phyloP scores from a whole-genome alignment of 2,888 invertebrate species.

The Thymelicus sylvestris region DNA sequence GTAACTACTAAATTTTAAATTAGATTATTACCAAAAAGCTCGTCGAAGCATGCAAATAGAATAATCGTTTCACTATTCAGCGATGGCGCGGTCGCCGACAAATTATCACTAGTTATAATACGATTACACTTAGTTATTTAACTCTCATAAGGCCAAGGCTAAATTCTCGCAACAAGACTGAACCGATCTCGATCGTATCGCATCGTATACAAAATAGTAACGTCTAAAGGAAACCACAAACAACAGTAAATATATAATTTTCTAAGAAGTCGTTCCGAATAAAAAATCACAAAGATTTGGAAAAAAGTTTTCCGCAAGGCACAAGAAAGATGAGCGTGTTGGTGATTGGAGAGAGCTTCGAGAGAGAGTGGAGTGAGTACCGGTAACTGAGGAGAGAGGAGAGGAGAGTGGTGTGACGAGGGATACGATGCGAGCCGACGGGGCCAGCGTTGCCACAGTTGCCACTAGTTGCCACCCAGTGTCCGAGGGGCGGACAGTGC shows the following conservation, averaged over 20 bases:
- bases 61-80: constrained; percentile 79
- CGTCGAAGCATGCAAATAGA: constrained; percentile 85
- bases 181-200: constrained; percentile 70
- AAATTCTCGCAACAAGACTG: constrained; percentile 84
- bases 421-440: constrained; percentile 54
- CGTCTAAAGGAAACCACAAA: constrained; percentile 31
- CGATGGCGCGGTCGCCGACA: constrained; percentile 74
- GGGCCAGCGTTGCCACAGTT: constrained; percentile 36
- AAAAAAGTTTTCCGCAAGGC: constrained; percentile 65
- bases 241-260: constrained; percentile 38
- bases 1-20: constrained; percentile 82
- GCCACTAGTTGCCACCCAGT: constrained; percentile 45
- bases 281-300: constrained; percentile 42
- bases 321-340: constrained; percentile 74
- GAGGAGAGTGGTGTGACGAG: constrained; percentile 7
- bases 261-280: constrained; percentile 39
- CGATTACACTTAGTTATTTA: constrained; percentile 81
- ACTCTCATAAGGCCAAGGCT: constrained; percentile 85
- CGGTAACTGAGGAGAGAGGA: constrained; percentile 5
- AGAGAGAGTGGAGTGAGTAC: not conserved
- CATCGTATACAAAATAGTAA: constrained; percentile 59
- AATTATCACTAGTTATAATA: constrained; percentile 68
- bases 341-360: constrained; percentile 45
- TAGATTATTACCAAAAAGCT: constrained; percentile 85
- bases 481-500: constrained; percentile 55